Base-by-base conservation (phyloP, 2,888 invertebrate genomes). In the Brachyopa scutellaris region DNA sequence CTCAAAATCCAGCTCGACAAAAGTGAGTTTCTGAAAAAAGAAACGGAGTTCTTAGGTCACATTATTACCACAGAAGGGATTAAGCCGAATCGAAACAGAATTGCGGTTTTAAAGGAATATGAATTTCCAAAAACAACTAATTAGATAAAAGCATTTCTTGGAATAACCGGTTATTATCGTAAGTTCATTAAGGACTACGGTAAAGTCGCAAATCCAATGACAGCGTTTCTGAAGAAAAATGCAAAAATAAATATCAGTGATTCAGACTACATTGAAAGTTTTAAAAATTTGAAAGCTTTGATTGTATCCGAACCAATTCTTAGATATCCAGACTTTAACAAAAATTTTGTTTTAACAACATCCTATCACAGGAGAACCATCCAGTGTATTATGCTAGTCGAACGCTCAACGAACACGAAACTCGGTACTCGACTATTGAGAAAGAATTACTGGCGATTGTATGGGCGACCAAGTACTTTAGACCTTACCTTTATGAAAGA, bases 21-120 rank as follows among this genome's bases (percentile, higher is more conserved):
- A 47, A 55, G 53, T 11, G 45, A 47, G 7, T 84, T 69, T 51
- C 17, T 55, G 2, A 29, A 21, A 36, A 40, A 40, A 69, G 13
- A 57, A 55, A 69, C 86, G 0, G 73, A 80, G 8, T 86, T 77
- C 36, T 40, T 87, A 2, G 86, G 86, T 0, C 85, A 84, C 31
- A 55, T 85, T 7, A 80, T 88, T 6, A 85, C 87, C 1, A 53
- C 84, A 4, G 85, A 87, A 1, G 86, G 85, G 7, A 51, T 64
- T 8, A 64, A 40, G 23, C 31, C 66, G 1, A 53, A 66, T 19
- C 64, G 29, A 2, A 26, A 49, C 9, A 49, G 29, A 40, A 29
- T 51, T 2, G 15, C 9, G 1, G 51, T 51, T 4, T 61, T 51
- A 9, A 13, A 26, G 11, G 15, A 66, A 0, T 66, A 13, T 29